Percentiles rank a stretch among this genome's conserved stretches.
These are phyloP conservation scores for Harlomillsia oculata DNA, from an alignment of 1,140 invertebrate genomes.

Conservation along the genomic window DNA sequence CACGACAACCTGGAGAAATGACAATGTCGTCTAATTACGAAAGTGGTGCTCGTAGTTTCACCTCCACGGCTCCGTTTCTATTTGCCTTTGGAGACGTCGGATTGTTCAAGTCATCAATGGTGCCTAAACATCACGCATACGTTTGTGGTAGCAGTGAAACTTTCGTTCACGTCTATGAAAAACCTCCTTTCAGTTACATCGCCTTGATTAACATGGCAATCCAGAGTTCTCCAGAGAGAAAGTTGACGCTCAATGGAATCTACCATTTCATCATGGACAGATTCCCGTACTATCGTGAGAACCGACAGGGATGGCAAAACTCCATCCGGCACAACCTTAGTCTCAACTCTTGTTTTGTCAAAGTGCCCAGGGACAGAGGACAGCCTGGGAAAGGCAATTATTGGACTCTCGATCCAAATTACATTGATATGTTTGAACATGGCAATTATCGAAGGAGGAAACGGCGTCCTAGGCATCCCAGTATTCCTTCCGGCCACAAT, in stretches of 20 bases:
- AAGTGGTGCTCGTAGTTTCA: neutral
- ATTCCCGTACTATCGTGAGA: slow-evolving; percentile 96
- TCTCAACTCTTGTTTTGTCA: slow-evolving; percentile 79
- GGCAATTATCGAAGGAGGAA: slow-evolving; percentile 81
- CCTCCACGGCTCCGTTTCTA: slow-evolving; percentile 1
- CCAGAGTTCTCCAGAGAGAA: slow-evolving; percentile 38
- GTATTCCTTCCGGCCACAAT: too few relatives aligned
- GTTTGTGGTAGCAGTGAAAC: too few relatives aligned
- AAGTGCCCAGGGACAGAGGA: slow-evolving; percentile 80
- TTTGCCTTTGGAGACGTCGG: slow-evolving; percentile 1
- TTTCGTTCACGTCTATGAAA: slow-evolving; percentile 45
- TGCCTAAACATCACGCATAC: too few relatives aligned
- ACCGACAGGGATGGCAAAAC: slow-evolving; percentile 58
- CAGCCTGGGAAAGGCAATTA: slow-evolving; percentile 93
- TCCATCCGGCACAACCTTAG: slow-evolving; percentile 33
- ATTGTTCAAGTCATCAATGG: slow-evolving; percentile 43
- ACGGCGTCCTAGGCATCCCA: slow-evolving; percentile 52
- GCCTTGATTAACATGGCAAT: slow-evolving; percentile 85
- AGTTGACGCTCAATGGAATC: slow-evolving; percentile 93
- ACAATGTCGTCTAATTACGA: too few relatives aligned
- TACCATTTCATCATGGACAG: slow-evolving; percentile 95
- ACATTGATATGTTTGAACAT: slow-evolving; percentile 97
- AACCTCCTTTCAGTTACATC: slow-evolving; percentile 96
- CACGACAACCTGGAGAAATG: too few relatives aligned
- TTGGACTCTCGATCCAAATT: slow-evolving; percentile 93